Evolutionary conservation across 2,113 vertebrate genomes (phyloP).

Genomic region (Kobus ellipsiprymnus): DNA sequence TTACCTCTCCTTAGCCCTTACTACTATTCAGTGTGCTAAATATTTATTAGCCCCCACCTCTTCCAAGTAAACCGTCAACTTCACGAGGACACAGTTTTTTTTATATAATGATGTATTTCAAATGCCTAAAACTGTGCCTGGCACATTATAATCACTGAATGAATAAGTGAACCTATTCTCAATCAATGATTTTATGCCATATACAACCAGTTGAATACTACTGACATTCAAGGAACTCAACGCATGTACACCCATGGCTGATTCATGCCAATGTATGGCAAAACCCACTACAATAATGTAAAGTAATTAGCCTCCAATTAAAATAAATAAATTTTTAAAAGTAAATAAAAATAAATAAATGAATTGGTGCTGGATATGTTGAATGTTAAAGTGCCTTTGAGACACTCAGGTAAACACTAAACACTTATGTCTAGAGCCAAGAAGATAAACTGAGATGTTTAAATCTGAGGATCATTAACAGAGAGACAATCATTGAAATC

Average conservation of each 20-base stretch:
- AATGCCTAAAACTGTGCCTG: neutral
- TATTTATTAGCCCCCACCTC: neutral
- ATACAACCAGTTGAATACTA: neutral
- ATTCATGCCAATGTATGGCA: neutral
- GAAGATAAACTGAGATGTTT: neutral
- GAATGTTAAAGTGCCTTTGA: neutral
- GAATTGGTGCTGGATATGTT: neutral
- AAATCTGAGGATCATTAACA: neutral
- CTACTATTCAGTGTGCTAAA: neutral
- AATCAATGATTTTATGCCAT: neutral
- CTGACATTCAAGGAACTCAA: neutral
- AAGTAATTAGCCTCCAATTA: neutral
- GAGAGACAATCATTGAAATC: neutral
- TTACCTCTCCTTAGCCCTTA: neutral
- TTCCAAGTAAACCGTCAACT: neutral
- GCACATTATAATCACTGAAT: neutral
- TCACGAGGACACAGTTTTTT: neutral
- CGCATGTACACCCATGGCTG: neutral
- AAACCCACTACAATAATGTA: neutral
- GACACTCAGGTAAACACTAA: neutral
- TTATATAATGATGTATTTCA: neutral
- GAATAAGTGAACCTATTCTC: neutral
- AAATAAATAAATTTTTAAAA: neutral
- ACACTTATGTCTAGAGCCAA: neutral
- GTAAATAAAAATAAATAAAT: neutral